Base-by-base conservation (phyloP, 1,140 invertebrate genomes). In the Drosophila mojavensis region DNA sequence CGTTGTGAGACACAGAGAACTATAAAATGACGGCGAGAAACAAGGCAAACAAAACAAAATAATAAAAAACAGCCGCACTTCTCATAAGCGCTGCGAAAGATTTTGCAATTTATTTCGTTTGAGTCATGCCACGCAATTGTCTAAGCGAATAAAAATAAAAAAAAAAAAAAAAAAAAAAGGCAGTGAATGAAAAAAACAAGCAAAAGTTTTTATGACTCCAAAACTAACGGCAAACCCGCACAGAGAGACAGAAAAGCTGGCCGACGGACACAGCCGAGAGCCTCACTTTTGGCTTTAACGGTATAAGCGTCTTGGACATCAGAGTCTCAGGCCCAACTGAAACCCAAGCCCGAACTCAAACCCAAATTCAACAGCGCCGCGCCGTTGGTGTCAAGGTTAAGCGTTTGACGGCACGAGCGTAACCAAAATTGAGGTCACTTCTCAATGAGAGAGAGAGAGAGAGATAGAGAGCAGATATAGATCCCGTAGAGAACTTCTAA, bases 41-140 rank as follows among this genome's bases (percentile, higher is more conserved):
- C 20, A 24, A 24, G 43, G 20, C 51, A 45, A 33, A 77, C 74
- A 69, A 69, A 66, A 63, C 24, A 58, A 63, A 78, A 78, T 65
- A 50, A 78, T 75, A 85, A 85, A 85, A 73, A 79, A 83, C 77
- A 79, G 79, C 83, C 72, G 83, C 84, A 83, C 79, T 86, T 86
- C 81, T 88, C 75, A 72, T 79, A 61, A 53, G 66, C 60, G 48
- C 75, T 68, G 60, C 53, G 53, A 82, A 89, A 88, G 85, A 89
- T 89, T 89, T 89, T 75, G 84, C 84, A 89, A 89, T 89, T 84
- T 89, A 89, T 83, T 88, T 88, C 63, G 78, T 60, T 88, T 83
- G 58, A 88, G 84, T 80, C 84, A 84, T 80, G 80, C 84, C 77
- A 71, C 62, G 80, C 83, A 75, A 88, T 86, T 80, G 69, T 86